Evolutionary conservation across 64 coral and sea anemone species (phyloP).

Genomic region (Astreopora myriophthalma): DNA sequence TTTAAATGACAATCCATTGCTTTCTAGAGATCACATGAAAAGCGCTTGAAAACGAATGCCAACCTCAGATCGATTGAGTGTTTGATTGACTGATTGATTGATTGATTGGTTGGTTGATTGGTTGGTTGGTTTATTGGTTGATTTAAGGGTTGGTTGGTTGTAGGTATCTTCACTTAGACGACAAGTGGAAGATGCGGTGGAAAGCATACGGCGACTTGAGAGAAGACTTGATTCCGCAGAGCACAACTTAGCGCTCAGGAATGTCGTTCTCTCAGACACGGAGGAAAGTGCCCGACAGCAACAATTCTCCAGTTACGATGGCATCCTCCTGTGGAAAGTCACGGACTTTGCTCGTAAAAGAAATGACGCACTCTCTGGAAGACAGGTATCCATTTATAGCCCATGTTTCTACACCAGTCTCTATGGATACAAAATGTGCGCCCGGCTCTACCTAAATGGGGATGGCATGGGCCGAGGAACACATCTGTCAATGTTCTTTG

Average conservation of each 20-base stretch:
- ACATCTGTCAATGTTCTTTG: not conserved
- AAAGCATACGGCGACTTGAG: slow-evolving; percentile 13
- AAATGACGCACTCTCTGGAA: slow-evolving; percentile 34
- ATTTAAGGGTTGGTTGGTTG: not conserved
- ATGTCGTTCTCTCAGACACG: slow-evolving; percentile 24
- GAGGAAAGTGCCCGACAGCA: slow-evolving; percentile 10
- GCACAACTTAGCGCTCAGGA: slow-evolving; percentile 41
- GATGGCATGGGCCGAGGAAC: not conserved
- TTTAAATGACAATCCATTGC: no score
- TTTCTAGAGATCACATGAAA: no score
- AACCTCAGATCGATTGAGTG: no score
- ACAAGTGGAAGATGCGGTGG: not conserved
- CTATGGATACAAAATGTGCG: not conserved
- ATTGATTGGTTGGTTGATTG: not conserved
- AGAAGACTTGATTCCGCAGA: slow-evolving; percentile 16
- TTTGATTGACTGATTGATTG: not conserved
- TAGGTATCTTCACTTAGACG: slow-evolving; percentile 13
- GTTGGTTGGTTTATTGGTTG: not conserved
- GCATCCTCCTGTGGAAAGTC: slow-evolving; percentile 55
- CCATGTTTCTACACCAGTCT: not conserved
- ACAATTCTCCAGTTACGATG: slow-evolving; percentile 18
- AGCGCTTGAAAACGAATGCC: no score
- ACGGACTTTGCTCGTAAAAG: slow-evolving; percentile 28
- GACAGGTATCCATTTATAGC: slow-evolving; percentile 54
- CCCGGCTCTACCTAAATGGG: not conserved